Conservation (phyloP, 2,888 invertebrate species). For the Schrankia costaestrigalis region DNA sequence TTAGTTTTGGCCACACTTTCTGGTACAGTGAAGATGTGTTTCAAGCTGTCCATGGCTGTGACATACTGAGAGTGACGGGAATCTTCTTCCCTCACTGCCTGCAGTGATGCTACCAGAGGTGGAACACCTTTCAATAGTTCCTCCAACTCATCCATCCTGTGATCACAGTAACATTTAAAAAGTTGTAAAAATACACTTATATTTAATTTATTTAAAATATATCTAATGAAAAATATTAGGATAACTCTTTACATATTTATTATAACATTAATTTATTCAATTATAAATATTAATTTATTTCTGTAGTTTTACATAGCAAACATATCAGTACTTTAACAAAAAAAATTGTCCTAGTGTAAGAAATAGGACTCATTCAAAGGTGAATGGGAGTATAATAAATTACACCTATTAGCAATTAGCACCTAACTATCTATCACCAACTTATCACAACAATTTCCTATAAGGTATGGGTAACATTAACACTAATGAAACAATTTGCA, state of each 20-base stretch:
- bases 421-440: no score
- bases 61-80: slow-evolving; percentile 97
- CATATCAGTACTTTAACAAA: no score
- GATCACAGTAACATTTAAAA: neutral
- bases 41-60: slow-evolving; percentile 98
- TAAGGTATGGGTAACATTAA: no score
- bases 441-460: no score
- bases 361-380: neutral
- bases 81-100: slow-evolving; percentile 94
- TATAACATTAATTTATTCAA: no score
- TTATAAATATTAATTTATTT: no score
- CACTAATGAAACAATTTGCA: no score
- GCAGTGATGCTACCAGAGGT: slow-evolving; percentile 88
- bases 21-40: slow-evolving; percentile 98
- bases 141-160: slow-evolving; percentile 88
- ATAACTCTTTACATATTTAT: no score
- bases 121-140: slow-evolving; percentile 88
- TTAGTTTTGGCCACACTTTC: slow-evolving; percentile 97
- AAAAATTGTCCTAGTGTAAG: no score
- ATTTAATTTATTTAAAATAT: neutral
- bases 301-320: no score
- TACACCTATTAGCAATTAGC: no score
- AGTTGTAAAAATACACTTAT: neutral
- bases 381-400: neutral
- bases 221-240: no score